phyloP scores from a whole-genome alignment of 2,888 invertebrate species.

The Trissolcus japonicus region DNA sequence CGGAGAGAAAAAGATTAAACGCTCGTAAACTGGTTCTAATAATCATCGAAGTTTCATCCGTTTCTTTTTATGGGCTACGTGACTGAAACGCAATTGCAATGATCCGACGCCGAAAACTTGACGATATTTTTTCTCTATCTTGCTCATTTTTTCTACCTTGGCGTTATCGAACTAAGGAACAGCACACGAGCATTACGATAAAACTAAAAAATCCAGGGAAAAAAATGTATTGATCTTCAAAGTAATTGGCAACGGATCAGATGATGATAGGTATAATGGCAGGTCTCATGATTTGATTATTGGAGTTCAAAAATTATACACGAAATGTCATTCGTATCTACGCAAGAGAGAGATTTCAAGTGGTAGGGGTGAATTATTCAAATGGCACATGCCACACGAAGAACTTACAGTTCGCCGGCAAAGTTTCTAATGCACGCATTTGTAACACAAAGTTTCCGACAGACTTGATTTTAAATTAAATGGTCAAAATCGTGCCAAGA shows the following conservation, averaged over 20 bases:
- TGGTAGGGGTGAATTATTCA: conserved; percentile 18
- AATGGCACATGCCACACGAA: conserved; percentile 12
- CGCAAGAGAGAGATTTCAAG: background rate
- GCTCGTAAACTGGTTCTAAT: conserved; percentile 22
- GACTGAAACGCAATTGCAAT: conserved; percentile 21
- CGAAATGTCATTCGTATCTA: background rate
- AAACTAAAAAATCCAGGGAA: too few species aligned
- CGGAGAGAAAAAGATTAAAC: conserved; percentile 18
- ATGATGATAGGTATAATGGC: too few species aligned
- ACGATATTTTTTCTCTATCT: conserved; percentile 3
- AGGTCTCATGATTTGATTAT: too few species aligned
- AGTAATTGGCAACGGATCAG: too few species aligned
- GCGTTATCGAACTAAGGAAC: background rate
- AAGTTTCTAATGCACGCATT: conserved; percentile 12
- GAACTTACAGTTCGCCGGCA: conserved; percentile 23
- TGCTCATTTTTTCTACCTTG: background rate
- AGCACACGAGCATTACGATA: background rate
- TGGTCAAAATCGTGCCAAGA: conserved; percentile 10
- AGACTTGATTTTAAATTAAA: conserved; percentile 7
- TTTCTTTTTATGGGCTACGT: conserved; percentile 30
- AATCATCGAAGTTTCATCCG: conserved; percentile 30
- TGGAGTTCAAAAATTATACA: background rate
- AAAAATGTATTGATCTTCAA: too few species aligned
- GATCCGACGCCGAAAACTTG: conserved; percentile 14
- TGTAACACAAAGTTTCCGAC: conserved; percentile 6